Base-by-base conservation (phyloP, 2,888 invertebrate genomes). In the Caenorhabditis sulstoni region DNA sequence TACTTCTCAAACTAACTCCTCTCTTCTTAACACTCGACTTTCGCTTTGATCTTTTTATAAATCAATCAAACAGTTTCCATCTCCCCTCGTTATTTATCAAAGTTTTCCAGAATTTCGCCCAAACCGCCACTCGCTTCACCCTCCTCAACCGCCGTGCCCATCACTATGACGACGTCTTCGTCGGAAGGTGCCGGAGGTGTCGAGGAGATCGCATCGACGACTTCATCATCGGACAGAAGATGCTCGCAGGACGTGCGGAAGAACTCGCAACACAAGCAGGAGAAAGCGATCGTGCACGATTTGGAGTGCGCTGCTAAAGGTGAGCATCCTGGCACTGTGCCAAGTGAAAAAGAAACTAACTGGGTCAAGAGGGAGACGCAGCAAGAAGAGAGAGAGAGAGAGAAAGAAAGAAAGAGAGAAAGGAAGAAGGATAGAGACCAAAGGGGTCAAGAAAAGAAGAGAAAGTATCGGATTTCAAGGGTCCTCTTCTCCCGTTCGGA, bases 291-390 rank as follows among this genome's bases (percentile, higher is more conserved):
- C 22, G 73, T 74, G n/a, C 83, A 81, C 55, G 81, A 81, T 62
- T 79, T 83, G 64, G 83, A 83, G 61, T 59, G 49, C 9, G 81
- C 81, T n/a, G 58, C 74, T 1, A 83, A 83, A 76, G 81, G 83
- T 83, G 35, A 23, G 68, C 9, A 23, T 53, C 23, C 29, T 35
- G 18, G 39, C 37, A 12, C 12, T 14, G 23, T 22, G 59, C 23
- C 23, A 55, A 55, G 16, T 14, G 23, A 29, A 37, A 55, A 55
- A 37, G 35, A 39, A 39, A 55, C n/a, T n/a, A n/a, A 29, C 29
- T 29, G 29, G 29, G 29, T 29, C 55, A 55, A 37, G 37, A n/a
- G 20, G 16, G 22, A 3, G 50, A 23, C 14, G 39, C n/a, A 44
- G n/a, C 41, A 2, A 39, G 39, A 12, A 65, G 67, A 35, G 53